Evolutionary conservation across 2,113 vertebrate genomes (phyloP).

Genomic region (Caranx melampygus): DNA sequence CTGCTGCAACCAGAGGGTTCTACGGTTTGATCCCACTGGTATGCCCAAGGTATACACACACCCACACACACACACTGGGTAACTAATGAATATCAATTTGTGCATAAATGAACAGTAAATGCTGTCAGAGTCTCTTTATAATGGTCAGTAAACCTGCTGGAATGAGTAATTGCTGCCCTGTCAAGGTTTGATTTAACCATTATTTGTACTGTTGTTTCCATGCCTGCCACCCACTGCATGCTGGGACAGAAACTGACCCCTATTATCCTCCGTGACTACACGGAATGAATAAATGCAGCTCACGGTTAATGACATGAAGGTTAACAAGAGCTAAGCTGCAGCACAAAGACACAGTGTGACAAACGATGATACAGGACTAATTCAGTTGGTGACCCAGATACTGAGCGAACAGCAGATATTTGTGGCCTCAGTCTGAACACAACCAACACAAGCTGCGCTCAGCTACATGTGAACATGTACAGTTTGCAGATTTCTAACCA

Average conservation of each 20-base stretch:
- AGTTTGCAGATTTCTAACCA: too few relatives aligned
- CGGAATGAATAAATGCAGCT: neutral
- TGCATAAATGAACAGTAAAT: neutral
- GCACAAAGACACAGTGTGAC: neutral
- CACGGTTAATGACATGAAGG: neutral
- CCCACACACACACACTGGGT: neutral
- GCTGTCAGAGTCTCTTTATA: neutral
- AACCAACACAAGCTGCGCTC: too few relatives aligned
- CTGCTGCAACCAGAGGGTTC: slow-evolving; percentile 95
- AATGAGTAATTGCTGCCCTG: neutral
- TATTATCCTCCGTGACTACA: neutral
- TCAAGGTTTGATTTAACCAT: too few relatives aligned
- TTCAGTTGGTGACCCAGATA: too few relatives aligned
- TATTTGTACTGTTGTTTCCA: neutral
- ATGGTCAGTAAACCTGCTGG: neutral
- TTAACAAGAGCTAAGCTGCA: neutral
- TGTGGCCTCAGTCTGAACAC: too few relatives aligned
- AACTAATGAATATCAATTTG: neutral
- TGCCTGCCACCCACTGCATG: neutral
- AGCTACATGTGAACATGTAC: too few relatives aligned
- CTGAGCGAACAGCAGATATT: too few relatives aligned
- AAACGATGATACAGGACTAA: neutral
- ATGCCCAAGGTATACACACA: slow-evolving; percentile 87
- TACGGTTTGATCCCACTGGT: slow-evolving; percentile 94
- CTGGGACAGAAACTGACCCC: neutral